These are phyloP conservation scores for Lordiphosa collinella DNA, from an alignment of 1,140 invertebrate species.

Conservation along the genomic window DNA sequence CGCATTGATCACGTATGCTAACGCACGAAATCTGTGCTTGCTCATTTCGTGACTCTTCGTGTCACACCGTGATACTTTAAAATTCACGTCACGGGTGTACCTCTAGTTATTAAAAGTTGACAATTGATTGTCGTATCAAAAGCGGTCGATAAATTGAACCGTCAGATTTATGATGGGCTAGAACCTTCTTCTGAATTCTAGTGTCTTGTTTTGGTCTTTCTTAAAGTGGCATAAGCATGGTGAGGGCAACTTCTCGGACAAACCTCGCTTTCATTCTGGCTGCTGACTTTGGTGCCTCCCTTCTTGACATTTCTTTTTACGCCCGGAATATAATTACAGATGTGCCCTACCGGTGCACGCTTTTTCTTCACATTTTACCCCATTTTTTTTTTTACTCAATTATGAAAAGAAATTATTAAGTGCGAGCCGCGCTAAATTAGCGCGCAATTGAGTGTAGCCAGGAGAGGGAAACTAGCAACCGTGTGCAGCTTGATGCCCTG, in stretches of 20 bases:
- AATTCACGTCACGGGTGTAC: too few relatives aligned
- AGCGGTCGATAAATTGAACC: too few relatives aligned
- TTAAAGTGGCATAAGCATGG: too few relatives aligned
- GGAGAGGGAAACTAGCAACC: slow-evolving; percentile 5
- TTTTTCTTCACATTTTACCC: slow-evolving; percentile 31
- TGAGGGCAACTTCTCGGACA: not conserved
- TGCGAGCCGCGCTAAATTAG: slow-evolving; percentile 76
- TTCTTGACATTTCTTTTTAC: not conserved
- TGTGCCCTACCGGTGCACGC: slow-evolving; percentile 14
- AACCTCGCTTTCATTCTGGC: not conserved
- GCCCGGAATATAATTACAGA: slow-evolving; percentile 21
- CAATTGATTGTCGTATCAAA: too few relatives aligned
- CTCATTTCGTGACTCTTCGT: too few relatives aligned
- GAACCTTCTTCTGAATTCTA: too few relatives aligned
- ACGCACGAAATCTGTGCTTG: too few relatives aligned
- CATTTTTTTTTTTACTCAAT: slow-evolving; percentile 49
- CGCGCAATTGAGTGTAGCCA: slow-evolving; percentile 70
- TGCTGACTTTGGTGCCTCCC: not conserved
- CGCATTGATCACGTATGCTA: too few relatives aligned
- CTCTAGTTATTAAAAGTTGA: too few relatives aligned
- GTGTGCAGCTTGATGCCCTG: slow-evolving; percentile 43
- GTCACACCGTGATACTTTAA: too few relatives aligned
- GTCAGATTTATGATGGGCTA: too few relatives aligned
- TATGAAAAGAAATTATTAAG: slow-evolving; percentile 78
- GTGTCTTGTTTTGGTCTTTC: too few relatives aligned